phyloP scores from a whole-genome alignment of 2,113 vertebrate species.

The Otus sunia region DNA sequence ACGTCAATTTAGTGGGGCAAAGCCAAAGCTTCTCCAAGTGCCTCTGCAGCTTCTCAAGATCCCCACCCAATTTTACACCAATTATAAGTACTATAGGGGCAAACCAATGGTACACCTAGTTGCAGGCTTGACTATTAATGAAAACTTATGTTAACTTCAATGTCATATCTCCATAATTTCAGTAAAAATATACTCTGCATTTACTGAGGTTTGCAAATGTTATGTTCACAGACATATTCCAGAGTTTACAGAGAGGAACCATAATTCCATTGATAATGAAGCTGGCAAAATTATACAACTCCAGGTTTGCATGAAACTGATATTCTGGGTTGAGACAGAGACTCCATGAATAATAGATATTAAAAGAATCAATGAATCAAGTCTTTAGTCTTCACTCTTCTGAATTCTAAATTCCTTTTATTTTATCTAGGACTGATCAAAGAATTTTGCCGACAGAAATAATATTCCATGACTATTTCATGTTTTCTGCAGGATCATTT shows the following conservation, averaged over 20 bases:
- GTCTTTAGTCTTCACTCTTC: background rate
- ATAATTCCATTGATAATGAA: background rate
- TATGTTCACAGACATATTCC: background rate
- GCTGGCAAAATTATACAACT: background rate
- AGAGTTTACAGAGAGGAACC: slow-evolving; percentile 21
- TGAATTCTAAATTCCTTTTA: slow-evolving; percentile 30
- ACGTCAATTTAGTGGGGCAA: background rate
- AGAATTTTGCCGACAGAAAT: background rate
- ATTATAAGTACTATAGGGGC: background rate
- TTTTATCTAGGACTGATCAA: slow-evolving; percentile 15
- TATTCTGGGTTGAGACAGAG: background rate
- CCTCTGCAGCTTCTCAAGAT: background rate
- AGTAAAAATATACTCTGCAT: background rate
- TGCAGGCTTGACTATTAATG: background rate
- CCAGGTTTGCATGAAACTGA: background rate
- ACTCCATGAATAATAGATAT: slow-evolving; percentile 35
- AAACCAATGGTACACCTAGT: background rate
- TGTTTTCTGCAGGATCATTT: background rate
- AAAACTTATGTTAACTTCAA: background rate
- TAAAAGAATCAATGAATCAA: background rate
- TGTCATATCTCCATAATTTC: background rate
- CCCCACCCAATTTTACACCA: background rate
- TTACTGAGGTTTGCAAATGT: background rate
- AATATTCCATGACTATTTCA: background rate
- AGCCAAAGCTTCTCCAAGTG: background rate